Percentiles rank a stretch among this genome's conserved stretches.
phyloP scores from a whole-genome alignment of 2,797 vertebrate genomes.

The Rousettus madagascariensis region DNA sequence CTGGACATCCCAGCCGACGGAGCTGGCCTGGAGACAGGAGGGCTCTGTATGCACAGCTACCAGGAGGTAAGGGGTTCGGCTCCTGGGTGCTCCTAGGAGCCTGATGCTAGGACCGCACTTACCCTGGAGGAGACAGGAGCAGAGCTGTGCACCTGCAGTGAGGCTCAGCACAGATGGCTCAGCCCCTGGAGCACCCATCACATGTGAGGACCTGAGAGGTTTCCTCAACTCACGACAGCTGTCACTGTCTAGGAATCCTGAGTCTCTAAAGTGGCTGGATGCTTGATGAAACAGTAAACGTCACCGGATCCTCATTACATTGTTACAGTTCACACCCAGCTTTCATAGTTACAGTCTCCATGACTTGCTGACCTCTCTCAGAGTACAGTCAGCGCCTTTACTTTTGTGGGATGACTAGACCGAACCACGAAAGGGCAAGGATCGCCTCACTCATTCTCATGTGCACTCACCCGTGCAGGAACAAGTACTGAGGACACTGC shows the following conservation, averaged over 20 bases:
- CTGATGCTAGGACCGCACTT: neutral
- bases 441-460: neutral
- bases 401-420: too few relatives aligned
- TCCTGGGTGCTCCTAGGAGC: neutral
- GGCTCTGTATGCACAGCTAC: accelerated
- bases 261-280: neutral
- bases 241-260: neutral
- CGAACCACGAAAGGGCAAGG: neutral
- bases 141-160: neutral
- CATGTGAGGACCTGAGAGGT: accelerated
- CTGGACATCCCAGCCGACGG: too few relatives aligned
- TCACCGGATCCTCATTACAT: neutral
- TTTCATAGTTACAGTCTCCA: neutral
- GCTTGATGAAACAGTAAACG: neutral
- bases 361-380: neutral
- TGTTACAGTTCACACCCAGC: neutral
- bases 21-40: accelerated
- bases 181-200: neutral
- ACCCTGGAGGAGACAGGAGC: neutral
- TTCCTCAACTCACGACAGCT: neutral
- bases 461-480: neutral
- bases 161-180: accelerated
- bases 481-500: too few relatives aligned
- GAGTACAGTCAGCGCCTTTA: neutral
- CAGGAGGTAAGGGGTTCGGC: too few relatives aligned